These are phyloP conservation scores for Scarus forsteni DNA, from an alignment of 2,797 vertebrate genomes.

Conservation along the genomic window DNA sequence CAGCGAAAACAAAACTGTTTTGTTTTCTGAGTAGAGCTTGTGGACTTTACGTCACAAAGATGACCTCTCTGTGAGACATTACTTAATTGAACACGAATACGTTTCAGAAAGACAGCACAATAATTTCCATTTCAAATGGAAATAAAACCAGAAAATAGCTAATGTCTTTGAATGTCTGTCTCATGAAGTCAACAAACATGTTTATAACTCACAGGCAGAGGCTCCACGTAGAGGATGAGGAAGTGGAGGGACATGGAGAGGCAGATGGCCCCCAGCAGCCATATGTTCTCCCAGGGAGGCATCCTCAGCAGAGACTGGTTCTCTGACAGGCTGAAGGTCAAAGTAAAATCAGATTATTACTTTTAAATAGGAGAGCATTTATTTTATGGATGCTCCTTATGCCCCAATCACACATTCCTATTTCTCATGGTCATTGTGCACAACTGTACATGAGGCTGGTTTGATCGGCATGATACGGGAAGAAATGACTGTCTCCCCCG, in stretches of 20 bases:
- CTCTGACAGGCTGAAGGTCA: constrained; percentile 89
- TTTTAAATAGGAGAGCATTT: not conserved
- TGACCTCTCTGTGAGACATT: too few relatives aligned
- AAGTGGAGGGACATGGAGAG: constrained; percentile 99
- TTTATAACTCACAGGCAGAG: constrained; percentile 88
- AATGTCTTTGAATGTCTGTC: not conserved
- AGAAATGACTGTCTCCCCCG: too few relatives aligned
- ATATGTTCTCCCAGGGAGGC: constrained; percentile 98
- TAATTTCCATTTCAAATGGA: too few relatives aligned
- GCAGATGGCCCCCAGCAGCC: constrained; percentile 98
- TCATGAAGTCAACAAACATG: not conserved
- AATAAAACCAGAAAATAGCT: not conserved
- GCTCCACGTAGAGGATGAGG: constrained; percentile 98
- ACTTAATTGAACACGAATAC: too few relatives aligned
- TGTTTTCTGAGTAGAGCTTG: too few relatives aligned
- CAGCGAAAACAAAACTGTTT: too few relatives aligned
- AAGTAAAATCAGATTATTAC: constrained; percentile 19
- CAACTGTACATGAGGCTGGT: too few relatives aligned
- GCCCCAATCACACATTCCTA: too few relatives aligned
- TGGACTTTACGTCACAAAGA: too few relatives aligned
- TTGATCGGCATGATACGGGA: too few relatives aligned
- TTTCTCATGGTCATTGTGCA: too few relatives aligned
- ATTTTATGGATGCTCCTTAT: not conserved
- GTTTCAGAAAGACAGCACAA: too few relatives aligned
- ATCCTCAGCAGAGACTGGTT: constrained; percentile 97